These are phyloP conservation scores for Chaunax sp. DNA, from an alignment of 2,797 vertebrate species.

Conservation along the genomic window DNA sequence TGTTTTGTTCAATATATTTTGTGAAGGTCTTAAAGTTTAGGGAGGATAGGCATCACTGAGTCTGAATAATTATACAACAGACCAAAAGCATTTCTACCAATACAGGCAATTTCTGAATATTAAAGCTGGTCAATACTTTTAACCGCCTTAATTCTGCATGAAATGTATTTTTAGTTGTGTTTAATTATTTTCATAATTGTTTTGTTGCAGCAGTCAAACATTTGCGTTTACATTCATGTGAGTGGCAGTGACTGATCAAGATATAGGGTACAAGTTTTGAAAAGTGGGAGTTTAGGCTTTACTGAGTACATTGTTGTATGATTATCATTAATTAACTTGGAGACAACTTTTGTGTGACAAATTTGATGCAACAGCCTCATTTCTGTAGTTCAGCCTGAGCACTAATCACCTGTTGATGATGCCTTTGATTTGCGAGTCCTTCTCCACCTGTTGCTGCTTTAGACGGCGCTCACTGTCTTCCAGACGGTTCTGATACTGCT, in stretches of 20 bases:
- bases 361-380: conserved; percentile 1
- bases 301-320: background rate
- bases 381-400: conserved; percentile 15
- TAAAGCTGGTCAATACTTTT: conserved; percentile 6
- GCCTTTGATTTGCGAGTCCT: conserved; percentile 97
- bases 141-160: conserved; percentile 5
- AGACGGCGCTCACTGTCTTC: conserved; percentile 95
- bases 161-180: background rate
- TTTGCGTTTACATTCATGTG: conserved; percentile 6
- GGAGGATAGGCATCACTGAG: too few relatives aligned
- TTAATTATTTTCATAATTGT: background rate
- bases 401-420: conserved; percentile 93
- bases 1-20: background rate
- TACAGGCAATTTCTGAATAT: background rate
- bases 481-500: conserved; percentile 94
- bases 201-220: background rate
- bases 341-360: conserved; percentile 7
- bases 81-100: conserved; percentile 4
- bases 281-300: background rate
- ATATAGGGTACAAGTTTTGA: background rate
- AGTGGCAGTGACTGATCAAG: background rate
- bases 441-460: conserved; percentile 93
- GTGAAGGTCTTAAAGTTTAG: background rate
- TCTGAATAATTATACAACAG: background rate
- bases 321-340: background rate